Conservation (phyloP, 1,140 invertebrate genomes). For the Drosophila pandora region DNA sequence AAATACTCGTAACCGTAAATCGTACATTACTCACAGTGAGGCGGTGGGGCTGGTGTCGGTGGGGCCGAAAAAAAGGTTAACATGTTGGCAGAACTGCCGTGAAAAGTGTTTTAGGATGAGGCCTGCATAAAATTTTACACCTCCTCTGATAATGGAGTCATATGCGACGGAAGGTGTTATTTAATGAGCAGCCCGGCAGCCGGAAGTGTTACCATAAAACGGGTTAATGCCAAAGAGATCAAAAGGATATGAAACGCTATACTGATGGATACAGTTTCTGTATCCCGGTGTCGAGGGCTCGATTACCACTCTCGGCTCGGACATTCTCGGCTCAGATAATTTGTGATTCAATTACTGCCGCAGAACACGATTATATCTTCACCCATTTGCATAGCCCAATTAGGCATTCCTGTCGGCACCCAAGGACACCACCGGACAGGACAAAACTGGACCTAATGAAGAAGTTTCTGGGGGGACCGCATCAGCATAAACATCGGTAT, state of each 20-base stretch:
- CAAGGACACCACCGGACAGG: background rate
- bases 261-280: background rate
- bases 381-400: conserved; percentile 13
- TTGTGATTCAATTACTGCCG: conserved; percentile 25
- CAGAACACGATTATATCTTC: conserved; percentile 4
- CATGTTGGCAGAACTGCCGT: conserved; percentile 51
- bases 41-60: conserved; percentile 1
- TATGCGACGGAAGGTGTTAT: conserved; percentile 18
- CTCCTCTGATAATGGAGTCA: conserved; percentile 45
- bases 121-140: conserved; percentile 60
- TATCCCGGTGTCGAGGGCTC: background rate
- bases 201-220: conserved; percentile 1
- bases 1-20: conserved; percentile 70
- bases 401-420: conserved; percentile 1
- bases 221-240: conserved; percentile 19
- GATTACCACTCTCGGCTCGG: background rate
- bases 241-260: conserved; percentile 3
- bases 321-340: background rate
- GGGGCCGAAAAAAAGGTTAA: conserved; percentile 57
- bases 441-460: conserved; percentile 25
- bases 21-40: conserved; percentile 49
- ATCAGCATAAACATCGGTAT: conserved; percentile 12
- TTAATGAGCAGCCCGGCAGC: conserved; percentile 35
- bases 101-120: conserved; percentile 55
- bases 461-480: conserved; percentile 14